Base-by-base conservation (phyloP, 2,888 invertebrate genomes). In the Drymonia ruficornis region DNA sequence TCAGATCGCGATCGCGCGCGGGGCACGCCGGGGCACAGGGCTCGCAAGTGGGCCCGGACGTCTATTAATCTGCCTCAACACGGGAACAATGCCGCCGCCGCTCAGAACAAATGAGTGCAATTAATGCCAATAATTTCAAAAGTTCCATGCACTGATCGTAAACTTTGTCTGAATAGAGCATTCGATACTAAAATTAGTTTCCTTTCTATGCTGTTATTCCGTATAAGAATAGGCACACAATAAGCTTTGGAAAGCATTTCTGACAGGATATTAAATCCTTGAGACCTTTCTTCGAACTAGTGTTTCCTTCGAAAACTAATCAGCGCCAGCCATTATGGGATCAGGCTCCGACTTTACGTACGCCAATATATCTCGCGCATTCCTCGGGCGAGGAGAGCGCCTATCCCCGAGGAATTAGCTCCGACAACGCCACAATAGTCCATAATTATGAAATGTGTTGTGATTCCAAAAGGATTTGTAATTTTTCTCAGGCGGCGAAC, bases 391-490 rank as follows among this genome's bases (percentile, higher is more conserved):
- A 80, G 70, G 80, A 84, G 81, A 76, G 75, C 75, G 74, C 75
- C 75, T 80, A 81, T 87, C 83, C 71, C 73, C 78, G 71, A 79
- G 79, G 80, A 87, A 91, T 90, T 89, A 89, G 78, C 79, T 77
- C 80, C 72, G 86, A 88, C 91, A 86, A 84, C 82, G 73, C 81
- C 86, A 92, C 92, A 92, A 92, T 92, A 89, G 90, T 86, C 92
- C 89, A 91, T 92, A 91, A 92, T 92, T 91, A 91, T 91, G 92
- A 92, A 91, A 91, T 91, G 91, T 91, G 90, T 90, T 86, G 89
- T 86, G 84, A 90, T 89, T 89, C 83, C 78, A 73, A 84, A 84
- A 81, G 85, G 84, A 84, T 82, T 70, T 76, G 86, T 78, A 86
- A 90, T 90, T 89, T 90, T 91, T 91, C 89, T 86, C 80, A 75